Base-by-base conservation (phyloP, 2,797 vertebrate species). In the Amphiprion clarkii region DNA sequence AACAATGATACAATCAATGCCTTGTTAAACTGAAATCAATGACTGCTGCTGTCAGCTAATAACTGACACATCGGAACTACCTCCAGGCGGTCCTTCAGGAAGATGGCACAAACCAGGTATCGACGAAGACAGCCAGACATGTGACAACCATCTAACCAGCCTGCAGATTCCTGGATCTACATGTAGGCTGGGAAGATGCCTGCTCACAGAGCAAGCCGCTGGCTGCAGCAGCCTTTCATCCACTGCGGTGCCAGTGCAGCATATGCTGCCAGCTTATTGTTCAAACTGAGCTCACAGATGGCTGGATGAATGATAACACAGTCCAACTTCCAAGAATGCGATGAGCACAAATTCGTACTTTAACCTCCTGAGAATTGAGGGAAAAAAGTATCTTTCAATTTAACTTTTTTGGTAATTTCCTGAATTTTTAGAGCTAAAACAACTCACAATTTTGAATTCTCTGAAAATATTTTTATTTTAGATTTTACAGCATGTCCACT, bases 131-230 rank as follows among this genome's bases (percentile, higher is more conserved):
- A 88, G 93, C 95, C 93, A 91, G 92, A 93, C 93, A 94, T 94
- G 94, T 95, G 96, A 98, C 97, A 98, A 98, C 96, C 97, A 98
- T 98, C 96, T 97, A 97, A 98, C 97, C 97, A 98, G 97, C 96
- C 97, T 97, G 97, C 97, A 98, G 96, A 98, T 96, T 95, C 95
- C 92, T 89, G 95, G 96, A 97, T 97, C 97, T 95, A 97, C 97
- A 90, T 97, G 97, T 96, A 98, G 96, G 95, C 97, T 98, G 96
- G 96, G 93, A 96, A 98, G 96, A 97, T 98, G 97, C 95, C 93
- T 95, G 93, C 91, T 92, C 87, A 94, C 88, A 93, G 83, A 87
- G 80, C 89, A 82, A 78, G 90, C 89, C 79, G 74, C 71, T 69
- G 60, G 25, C 71, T 63, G 66, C 67, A 78, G 62, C 64, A 71